Percentiles rank a stretch among this genome's conserved stretches.
Conservation (phyloP, 2,888 invertebrate species). For the Cepaea hortensis region DNA sequence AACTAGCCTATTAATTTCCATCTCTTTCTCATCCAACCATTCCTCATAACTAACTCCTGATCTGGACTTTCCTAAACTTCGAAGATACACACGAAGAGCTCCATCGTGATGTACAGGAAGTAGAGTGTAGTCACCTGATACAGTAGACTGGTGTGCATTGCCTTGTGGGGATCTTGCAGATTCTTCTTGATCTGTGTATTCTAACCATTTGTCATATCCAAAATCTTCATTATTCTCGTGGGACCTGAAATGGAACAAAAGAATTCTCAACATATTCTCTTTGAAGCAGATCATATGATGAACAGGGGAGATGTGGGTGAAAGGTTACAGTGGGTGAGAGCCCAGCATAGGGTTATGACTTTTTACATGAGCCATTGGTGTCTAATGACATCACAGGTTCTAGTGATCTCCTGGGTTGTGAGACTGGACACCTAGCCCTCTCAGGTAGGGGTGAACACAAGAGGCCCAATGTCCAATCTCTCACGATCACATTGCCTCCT, state of each 20-base stretch:
- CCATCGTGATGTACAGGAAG: slow-evolving; percentile 54
- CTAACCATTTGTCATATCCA: slow-evolving; percentile 72
- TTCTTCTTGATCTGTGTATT: slow-evolving; percentile 65
- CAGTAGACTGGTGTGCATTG: slow-evolving; percentile 11
- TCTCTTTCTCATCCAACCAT: slow-evolving; percentile 69
- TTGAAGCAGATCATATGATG: neutral
- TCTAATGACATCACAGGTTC: too few species aligned
- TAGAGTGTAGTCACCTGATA: neutral
- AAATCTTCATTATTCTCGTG: slow-evolving; percentile 66
- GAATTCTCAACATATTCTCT: neutral
- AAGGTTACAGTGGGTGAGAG: too few species aligned
- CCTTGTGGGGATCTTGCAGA: slow-evolving; percentile 46
- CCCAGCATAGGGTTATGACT: too few species aligned
- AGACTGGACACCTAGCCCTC: too few species aligned
- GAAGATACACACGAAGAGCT: slow-evolving; percentile 63
- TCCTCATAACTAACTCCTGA: slow-evolving; percentile 64
- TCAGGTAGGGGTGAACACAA: too few species aligned
- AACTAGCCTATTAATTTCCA: slow-evolving; percentile 52
- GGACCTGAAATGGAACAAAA: slow-evolving; percentile 58
- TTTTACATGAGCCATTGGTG: too few species aligned
- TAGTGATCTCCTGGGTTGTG: too few species aligned
- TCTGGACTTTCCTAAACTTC: slow-evolving; percentile 62
- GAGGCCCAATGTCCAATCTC: too few species aligned
- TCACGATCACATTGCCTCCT: too few species aligned
- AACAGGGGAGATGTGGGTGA: neutral